These are phyloP conservation scores for Myotis brandtii DNA, from an alignment of 2,113 vertebrate species.

Conservation along the genomic window DNA sequence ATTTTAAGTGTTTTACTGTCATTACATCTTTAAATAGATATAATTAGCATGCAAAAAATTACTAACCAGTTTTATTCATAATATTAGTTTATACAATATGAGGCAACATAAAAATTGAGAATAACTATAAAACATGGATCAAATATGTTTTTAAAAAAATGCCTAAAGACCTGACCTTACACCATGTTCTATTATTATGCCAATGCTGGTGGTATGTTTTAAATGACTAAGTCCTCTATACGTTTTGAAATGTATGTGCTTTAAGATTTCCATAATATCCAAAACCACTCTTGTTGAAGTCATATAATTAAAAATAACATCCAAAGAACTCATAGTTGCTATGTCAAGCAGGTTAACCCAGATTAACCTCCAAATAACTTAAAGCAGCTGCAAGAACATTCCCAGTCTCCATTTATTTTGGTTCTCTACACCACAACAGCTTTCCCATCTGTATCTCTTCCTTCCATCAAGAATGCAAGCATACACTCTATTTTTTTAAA, in stretches of 20 bases:
- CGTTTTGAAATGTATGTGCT: constrained; percentile 55
- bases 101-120: constrained; percentile 30
- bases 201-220: constrained; percentile 50
- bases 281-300: constrained; percentile 56
- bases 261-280: constrained; percentile 59
- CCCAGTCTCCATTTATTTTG: constrained; percentile 38
- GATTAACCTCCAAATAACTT: constrained; percentile 61
- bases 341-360: constrained; percentile 58
- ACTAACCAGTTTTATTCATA: constrained; percentile 50
- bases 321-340: constrained; percentile 45
- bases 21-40: constrained; percentile 33
- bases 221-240: constrained; percentile 55
- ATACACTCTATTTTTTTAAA: background rate
- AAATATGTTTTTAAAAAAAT: background rate
- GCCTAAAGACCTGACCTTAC: constrained; percentile 42
- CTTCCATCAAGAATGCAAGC: constrained; percentile 28
- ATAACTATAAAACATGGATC: constrained; percentile 49
- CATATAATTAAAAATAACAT: constrained; percentile 65
- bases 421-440: constrained; percentile 44
- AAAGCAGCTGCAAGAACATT: constrained; percentile 62
- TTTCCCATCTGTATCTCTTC: constrained; percentile 37
- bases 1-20: background rate
- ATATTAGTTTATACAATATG: constrained; percentile 3
- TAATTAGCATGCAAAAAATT: constrained; percentile 37
- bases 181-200: constrained; percentile 7